phyloP scores from a whole-genome alignment of 2,797 vertebrate species.

The Rachycentron canadum region DNA sequence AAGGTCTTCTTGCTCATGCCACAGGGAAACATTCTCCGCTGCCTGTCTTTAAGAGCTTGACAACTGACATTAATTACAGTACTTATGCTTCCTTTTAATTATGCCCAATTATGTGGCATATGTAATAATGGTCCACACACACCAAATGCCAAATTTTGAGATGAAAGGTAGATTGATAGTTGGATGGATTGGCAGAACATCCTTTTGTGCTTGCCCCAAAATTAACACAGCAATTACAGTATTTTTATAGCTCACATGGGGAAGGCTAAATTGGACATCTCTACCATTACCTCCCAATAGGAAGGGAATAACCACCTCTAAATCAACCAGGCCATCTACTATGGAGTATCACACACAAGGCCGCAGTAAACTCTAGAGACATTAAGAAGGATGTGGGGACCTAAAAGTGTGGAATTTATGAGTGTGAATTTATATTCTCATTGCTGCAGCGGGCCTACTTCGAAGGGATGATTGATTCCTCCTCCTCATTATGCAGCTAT shows the following conservation, averaged over 20 bases:
- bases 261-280: slow-evolving; percentile 70
- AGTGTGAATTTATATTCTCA: slow-evolving; percentile 76
- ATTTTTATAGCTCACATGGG: slow-evolving; percentile 72
- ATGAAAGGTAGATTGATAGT: slow-evolving; percentile 86
- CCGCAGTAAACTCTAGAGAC: slow-evolving; percentile 69
- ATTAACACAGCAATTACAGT: slow-evolving; percentile 83
- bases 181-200: slow-evolving; percentile 78
- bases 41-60: slow-evolving; percentile 77
- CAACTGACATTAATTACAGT: slow-evolving; percentile 88
- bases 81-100: slow-evolving; percentile 86
- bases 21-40: slow-evolving; percentile 75
- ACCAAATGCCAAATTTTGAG: slow-evolving; percentile 70
- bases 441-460: slow-evolving; percentile 73
- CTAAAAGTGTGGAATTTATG: slow-evolving; percentile 77
- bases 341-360: slow-evolving; percentile 64
- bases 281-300: slow-evolving; percentile 61
- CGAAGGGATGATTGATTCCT: slow-evolving; percentile 80
- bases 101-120: slow-evolving; percentile 83
- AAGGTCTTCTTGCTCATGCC: slow-evolving; percentile 69
- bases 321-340: slow-evolving; percentile 59
- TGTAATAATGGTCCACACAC: slow-evolving; percentile 81
- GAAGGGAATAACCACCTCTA: slow-evolving; percentile 49
- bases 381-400: slow-evolving; percentile 74
- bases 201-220: slow-evolving; percentile 79
- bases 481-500: slow-evolving; percentile 79